These are phyloP conservation scores for Microtus californicus DNA, from an alignment of 2,797 vertebrate species.

Conservation along the genomic window DNA sequence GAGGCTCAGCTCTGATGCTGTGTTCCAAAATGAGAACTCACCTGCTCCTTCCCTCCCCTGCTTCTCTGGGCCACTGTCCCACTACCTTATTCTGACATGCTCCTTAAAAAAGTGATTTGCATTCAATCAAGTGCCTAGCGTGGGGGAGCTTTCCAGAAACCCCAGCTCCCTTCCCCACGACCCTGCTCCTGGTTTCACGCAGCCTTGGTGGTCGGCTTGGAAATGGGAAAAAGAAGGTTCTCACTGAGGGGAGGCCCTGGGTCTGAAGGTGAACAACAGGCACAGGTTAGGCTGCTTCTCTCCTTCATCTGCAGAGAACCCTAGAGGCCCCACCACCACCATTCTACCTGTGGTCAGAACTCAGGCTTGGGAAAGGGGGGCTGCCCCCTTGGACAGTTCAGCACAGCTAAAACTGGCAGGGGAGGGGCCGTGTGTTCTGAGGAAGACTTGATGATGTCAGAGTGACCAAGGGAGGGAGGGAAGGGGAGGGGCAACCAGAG, in stretches of 20 bases:
- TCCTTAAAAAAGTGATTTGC: neutral
- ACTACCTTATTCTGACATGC: neutral
- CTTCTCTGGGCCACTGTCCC: neutral
- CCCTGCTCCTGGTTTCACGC: neutral
- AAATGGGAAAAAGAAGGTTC: fast-evolving
- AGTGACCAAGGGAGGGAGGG: neutral
- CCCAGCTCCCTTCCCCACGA: neutral
- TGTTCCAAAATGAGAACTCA: neutral
- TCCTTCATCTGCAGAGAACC: neutral
- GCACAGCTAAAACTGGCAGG: fast-evolving
- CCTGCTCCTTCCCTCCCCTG: fast-evolving
- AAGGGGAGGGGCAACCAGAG: neutral
- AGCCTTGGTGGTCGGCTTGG: neutral
- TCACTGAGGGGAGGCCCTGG: neutral
- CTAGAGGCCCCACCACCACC: fast-evolving
- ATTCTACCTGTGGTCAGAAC: neutral
- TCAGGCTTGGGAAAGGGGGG: neutral
- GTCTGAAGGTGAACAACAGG: neutral
- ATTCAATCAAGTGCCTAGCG: neutral
- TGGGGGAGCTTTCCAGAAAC: neutral
- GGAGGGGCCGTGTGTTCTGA: neutral
- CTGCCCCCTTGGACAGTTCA: neutral
- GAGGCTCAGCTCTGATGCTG: neutral
- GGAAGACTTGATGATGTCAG: neutral
- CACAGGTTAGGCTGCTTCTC: too few relatives aligned